Evolutionary conservation across 2,888 invertebrate genomes (phyloP).

Genomic region (Caenorhabditis virilis): DNA sequence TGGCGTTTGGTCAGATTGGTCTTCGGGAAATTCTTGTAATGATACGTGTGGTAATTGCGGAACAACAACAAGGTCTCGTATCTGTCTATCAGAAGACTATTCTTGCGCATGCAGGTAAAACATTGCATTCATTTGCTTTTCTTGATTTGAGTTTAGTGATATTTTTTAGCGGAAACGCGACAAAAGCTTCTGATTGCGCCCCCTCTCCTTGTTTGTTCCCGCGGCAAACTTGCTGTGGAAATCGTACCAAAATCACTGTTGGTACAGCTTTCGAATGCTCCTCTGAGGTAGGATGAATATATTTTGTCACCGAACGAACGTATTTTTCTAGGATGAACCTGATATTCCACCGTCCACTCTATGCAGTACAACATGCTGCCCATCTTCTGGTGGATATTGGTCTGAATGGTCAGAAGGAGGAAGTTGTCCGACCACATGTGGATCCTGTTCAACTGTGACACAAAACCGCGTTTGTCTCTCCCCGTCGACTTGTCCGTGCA

Average conservation of each 20-base stretch:
- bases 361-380: constrained; percentile 35
- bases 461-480: constrained; percentile 21
- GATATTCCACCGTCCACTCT: constrained; percentile 28
- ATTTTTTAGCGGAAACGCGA: constrained; percentile 34
- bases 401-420: constrained; percentile 41
- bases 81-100: constrained; percentile 29
- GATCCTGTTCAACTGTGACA: constrained; percentile 38
- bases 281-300: constrained; percentile 9
- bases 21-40: constrained; percentile 16
- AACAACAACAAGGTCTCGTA: constrained; percentile 22
- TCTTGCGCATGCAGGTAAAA: constrained; percentile 44
- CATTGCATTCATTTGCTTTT: no score
- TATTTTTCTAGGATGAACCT: constrained; percentile 14
- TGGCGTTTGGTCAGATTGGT: constrained; percentile 39
- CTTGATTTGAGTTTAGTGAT: background rate
- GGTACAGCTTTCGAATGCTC: constrained; percentile 22
- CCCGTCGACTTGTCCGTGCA: constrained; percentile 33
- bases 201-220: constrained; percentile 32
- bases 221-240: constrained; percentile 36
- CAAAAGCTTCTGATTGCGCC: constrained; percentile 41
- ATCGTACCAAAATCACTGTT: constrained; percentile 27
- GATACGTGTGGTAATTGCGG: constrained; percentile 47
- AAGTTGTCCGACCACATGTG: constrained; percentile 35
- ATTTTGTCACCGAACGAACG: constrained; percentile 1
- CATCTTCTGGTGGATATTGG: constrained; percentile 46